A percentile compares a stretch with the other conserved stretches of the same genome.
These are phyloP conservation scores for Eospalax fontanierii DNA, from an alignment of 2,797 vertebrate genomes.

Conservation along the genomic window DNA sequence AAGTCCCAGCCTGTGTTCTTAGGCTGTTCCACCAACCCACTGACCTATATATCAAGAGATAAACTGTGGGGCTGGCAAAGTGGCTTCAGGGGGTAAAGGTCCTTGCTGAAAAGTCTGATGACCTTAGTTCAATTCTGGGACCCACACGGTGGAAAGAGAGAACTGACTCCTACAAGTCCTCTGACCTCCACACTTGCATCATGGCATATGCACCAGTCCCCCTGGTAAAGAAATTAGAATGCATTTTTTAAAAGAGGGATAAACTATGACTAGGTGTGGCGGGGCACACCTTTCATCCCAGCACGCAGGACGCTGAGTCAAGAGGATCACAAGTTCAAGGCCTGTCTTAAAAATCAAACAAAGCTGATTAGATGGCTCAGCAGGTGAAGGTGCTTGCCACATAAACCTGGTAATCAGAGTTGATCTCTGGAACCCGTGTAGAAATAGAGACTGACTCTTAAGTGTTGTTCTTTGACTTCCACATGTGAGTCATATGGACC, in stretches of 20 bases:
- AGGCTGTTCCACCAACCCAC: background rate
- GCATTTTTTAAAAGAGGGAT: too few relatives aligned
- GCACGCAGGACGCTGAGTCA: too few relatives aligned
- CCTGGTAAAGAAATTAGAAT: too few relatives aligned
- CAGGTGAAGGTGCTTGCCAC: background rate
- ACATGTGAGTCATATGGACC: background rate
- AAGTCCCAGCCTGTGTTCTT: background rate
- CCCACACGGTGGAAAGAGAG: background rate
- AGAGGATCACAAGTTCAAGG: too few relatives aligned
- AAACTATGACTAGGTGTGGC: too few relatives aligned
- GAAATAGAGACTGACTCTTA: background rate
- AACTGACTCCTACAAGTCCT: too few relatives aligned
- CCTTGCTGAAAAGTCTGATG: background rate
- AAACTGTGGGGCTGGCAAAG: background rate
- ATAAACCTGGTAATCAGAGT: background rate
- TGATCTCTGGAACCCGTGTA: background rate
- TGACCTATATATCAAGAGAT: background rate
- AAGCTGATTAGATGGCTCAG: background rate
- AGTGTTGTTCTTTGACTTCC: background rate
- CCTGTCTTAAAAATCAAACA: too few relatives aligned
- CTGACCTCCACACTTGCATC: background rate
- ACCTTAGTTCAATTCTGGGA: background rate
- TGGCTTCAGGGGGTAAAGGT: background rate
- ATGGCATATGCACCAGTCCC: too few relatives aligned
- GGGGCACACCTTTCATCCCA: too few relatives aligned